phyloP scores from a whole-genome alignment of 2,888 invertebrate species.

The Sipha maydis region DNA sequence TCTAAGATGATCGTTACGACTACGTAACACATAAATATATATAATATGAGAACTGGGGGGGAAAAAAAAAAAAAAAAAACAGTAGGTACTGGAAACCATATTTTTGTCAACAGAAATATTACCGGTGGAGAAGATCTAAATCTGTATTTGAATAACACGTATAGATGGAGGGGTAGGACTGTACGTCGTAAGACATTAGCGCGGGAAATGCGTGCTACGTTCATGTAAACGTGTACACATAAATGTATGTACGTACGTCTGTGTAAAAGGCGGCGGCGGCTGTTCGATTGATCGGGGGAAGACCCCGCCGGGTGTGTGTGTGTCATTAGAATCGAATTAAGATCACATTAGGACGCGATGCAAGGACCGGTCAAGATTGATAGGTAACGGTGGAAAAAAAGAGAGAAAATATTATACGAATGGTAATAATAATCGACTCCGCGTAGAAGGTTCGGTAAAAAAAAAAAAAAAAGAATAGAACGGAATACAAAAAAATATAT shows the following conservation, averaged over 20 bases:
- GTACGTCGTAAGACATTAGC: constrained; percentile 42
- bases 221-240: not conserved
- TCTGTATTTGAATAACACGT: constrained; percentile 23
- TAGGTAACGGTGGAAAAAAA: constrained; percentile 55
- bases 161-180: not conserved
- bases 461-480: constrained; percentile 47
- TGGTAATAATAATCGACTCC: constrained; percentile 58
- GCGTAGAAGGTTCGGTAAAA: constrained; percentile 40
- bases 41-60: not conserved
- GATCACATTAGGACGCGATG: constrained; percentile 61
- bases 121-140: constrained; percentile 35
- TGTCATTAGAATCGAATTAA: constrained; percentile 62
- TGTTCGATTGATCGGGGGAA: constrained; percentile 62
- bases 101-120: constrained; percentile 56
- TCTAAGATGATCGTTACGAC: constrained; percentile 52
- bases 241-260: not conserved
- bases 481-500: constrained; percentile 45
- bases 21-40: not conserved
- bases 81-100: constrained; percentile 36
- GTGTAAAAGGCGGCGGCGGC: constrained; percentile 19
- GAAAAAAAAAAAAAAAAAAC: constrained; percentile 3
- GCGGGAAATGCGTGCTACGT: not conserved
- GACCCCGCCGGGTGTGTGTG: constrained; percentile 54
- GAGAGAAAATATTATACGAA: constrained; percentile 34
- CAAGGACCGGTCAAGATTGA: constrained; percentile 61